Evolutionary conservation across 2,888 invertebrate species (phyloP), one percentile per base, ranked within the genome.

Genomic region (Congeria kusceri): DNA sequence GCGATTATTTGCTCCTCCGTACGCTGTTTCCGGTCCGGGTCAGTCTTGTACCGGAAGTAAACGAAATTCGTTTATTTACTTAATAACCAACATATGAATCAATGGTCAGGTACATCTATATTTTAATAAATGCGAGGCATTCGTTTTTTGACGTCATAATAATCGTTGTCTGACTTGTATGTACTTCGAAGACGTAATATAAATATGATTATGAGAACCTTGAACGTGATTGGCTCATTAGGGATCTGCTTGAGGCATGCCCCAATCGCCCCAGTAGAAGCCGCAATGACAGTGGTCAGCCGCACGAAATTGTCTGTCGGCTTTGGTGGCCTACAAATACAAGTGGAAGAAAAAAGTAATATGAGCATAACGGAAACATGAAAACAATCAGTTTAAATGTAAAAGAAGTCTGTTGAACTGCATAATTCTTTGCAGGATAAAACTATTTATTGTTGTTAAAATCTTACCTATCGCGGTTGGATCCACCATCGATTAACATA

Each of bases 1-100:
- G 90, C 90, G 39, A 90, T 86, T 23, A 87, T 75, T 15, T 87
- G 83, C 56, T 90, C 90, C 49, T 90, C 90, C 0, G 57, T 69
- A 15, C 89, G 67, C 5, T 66, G 72, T 46, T 78, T 79, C 25
- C 85, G 77, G 20, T 49, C 53, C 0, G 90, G 89, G 64, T 90
- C 91, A 63, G 79, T 87, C 90, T 87, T 11, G 13, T 5, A 53
- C 53, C 23, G 23, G 53, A 23, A 25, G 53, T 53, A 25, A 53
- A 20, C 11, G 23, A 20, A 7, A 20, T 25, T n/a, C n/a, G 53
- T 5, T 53, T 20, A 18, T 49, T 4, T 49, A 15, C 15, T n/a
- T n/a, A n/a, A 15, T 53, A 20, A n/a, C 13, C 25, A 23, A 25
- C 13, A 53, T 20, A 53, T 13, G 15, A 3, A 39, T 39, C 39